Base-by-base conservation (phyloP, 2,888 invertebrate genomes). In the Aquatica leii region DNA sequence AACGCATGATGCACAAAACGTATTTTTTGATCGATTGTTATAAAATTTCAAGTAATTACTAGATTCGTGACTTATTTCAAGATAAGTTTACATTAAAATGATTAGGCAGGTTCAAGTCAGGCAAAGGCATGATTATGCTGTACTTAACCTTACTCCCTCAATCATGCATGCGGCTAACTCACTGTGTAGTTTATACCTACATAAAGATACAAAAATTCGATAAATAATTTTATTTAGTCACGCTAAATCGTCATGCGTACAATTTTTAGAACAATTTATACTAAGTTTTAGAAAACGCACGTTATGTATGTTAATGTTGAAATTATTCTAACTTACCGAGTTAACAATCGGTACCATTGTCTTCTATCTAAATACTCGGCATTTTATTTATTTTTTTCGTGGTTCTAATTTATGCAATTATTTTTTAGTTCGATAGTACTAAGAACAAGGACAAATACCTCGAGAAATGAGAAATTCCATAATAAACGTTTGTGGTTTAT, bases 61-160 rank as follows among this genome's bases (percentile, higher is more conserved):
- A 58, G 62, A 64, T 69, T 71, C 71, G 71, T 71, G 71, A 71
- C 71, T 66, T 57, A 62, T 58, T 64, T 54, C 60, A 59, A 62
- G 60, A 69, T 68, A 68, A 65, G 65, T 69, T 66, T 66, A 68
- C 67, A 66, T 67, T 65, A 69, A 67, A 69, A 65, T 62, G 66
- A 66, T 68, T 66, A 61, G 57, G 41, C 56, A 17, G 62, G 59
- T 57, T 62, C 62, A 59, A 68, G 70, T 71, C 71, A 71, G 69
- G 71, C 71, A 64, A 71, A 66, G 64, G 62, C 68, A 70, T 71
- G 71, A 71, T 71, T 71, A 70, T 61, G 67, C 68, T 66, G 59
- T 57, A 50, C 65, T 66, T 70, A 24, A 65, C 65, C 64, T 65
- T 63, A 65, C 65, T 65, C 67, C 65, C 66, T 66, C 61, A 53